Conservation (phyloP, 2,797 vertebrate species). For the Cryptoprocta ferox region DNA sequence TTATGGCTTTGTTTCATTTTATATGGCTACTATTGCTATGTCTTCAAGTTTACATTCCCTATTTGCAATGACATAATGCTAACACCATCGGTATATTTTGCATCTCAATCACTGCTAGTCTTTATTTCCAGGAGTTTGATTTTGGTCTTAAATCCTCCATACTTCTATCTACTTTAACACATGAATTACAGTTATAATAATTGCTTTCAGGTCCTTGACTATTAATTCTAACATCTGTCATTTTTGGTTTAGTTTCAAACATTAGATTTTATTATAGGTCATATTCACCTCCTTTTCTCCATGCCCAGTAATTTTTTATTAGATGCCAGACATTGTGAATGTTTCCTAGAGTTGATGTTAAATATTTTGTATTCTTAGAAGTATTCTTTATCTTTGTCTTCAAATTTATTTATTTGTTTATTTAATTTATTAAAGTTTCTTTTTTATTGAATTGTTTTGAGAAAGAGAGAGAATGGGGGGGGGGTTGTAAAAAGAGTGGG, state of each 20-base stretch:
- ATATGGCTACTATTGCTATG: not conserved
- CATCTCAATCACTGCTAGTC: not conserved
- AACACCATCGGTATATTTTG: not conserved
- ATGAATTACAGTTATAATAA: not conserved
- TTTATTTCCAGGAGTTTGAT: not conserved
- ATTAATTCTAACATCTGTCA: not conserved
- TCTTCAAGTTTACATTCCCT: not conserved
- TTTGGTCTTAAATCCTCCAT: not conserved
- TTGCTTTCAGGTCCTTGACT: not conserved
- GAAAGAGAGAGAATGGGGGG: no score
- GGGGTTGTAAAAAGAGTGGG: no score
- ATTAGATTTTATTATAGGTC: not conserved
- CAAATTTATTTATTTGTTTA: not conserved
- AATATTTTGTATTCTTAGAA: not conserved
- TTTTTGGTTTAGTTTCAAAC: not conserved
- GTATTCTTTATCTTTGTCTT: not conserved
- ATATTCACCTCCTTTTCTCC: not conserved
- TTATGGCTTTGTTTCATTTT: not conserved
- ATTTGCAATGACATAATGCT: not conserved
- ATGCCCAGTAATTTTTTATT: not conserved
- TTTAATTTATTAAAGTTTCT: no score
- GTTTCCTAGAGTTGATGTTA: not conserved
- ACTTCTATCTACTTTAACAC: not conserved
- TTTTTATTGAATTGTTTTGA: no score
- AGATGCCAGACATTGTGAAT: not conserved